Evolutionary conservation across 1,140 invertebrate species (phyloP), one percentile per base, ranked within the genome.

Genomic region (Episyrphus balteatus): DNA sequence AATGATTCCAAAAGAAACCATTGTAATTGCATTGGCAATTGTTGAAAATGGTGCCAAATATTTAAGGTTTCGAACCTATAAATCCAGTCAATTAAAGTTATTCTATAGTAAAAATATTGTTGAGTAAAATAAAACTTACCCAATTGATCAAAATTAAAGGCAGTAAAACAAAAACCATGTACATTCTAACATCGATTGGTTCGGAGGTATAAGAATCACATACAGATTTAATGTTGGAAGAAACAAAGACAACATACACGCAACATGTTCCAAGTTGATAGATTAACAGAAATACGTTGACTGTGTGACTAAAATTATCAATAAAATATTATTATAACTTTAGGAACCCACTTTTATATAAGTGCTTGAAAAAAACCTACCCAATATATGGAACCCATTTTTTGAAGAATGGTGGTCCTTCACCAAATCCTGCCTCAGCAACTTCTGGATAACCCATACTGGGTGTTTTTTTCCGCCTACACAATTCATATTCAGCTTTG

Each of bases 201-300:
- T 61, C 55, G 2, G 61, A 53, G 5, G 57, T 53, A 45, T 73
- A 66, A 33, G 52, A 51, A 52, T 70, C 58, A 55, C 71, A 74
- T 52, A 84, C 82, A 54, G 70, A 64, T 63, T 81, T 71, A 11
- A 86, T 68, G 65, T 84, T 92, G 15, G 75, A 76, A 1, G 84
- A 76, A 42, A 92, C 82, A 61, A 93, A 92, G 0, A 92, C 81
- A 18, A 88, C 78, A 62, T 93, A 93, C 5, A 92, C 87, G 68
- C 86, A 89, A 60, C 89, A 91, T 49, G 88, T 86, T 31, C 89
- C 89, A 57, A 92, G 68, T 68, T 93, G 90, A 55, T 88, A 90
- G 41, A 90, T 72, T 48, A 89, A 68, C 14, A 92, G 72, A 57
- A 88, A 86, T 1, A 68, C 54, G 53, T 84, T 85, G 5, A 81